A percentile compares a stretch with the other conserved stretches of the same genome.
phyloP scores from a whole-genome alignment of 1,140 invertebrate genomes.

The Olivierus martensii region DNA sequence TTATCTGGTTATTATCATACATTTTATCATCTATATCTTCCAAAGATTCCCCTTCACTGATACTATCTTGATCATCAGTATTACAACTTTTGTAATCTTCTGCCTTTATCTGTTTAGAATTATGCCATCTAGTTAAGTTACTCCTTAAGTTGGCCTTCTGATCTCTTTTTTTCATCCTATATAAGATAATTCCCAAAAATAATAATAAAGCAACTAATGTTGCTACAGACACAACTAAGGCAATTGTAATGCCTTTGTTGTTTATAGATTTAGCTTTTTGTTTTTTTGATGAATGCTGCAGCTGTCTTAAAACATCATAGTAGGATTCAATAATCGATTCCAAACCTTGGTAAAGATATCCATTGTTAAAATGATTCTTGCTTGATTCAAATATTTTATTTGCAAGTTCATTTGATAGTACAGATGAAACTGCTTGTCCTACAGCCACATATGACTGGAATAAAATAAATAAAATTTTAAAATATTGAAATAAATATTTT shows the following conservation, averaged over 20 bases:
- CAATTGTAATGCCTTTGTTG: not conserved
- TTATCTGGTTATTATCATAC: not conserved
- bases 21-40: not conserved
- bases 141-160: not conserved
- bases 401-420: not conserved
- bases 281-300: not conserved
- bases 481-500: too few relatives aligned
- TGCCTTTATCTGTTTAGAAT: too few relatives aligned
- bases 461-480: too few relatives aligned
- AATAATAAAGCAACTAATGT: not conserved
- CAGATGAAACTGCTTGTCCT: not conserved
- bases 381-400: not conserved
- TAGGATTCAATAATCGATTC: conserved; percentile 10
- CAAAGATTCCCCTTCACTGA: not conserved
- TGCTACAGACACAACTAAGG: not conserved
- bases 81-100: not conserved
- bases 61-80: not conserved
- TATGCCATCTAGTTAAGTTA: not conserved
- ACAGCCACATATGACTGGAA: conserved; percentile 5
- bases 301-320: conserved; percentile 1
- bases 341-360: conserved; percentile 6
- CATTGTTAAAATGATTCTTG: conserved; percentile 4
- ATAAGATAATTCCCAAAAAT: not conserved
- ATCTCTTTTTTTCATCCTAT: not conserved
- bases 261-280: not conserved